Evolutionary conservation across 2,113 vertebrate genomes (phyloP).

Genomic region (Synchiropus splendidus): DNA sequence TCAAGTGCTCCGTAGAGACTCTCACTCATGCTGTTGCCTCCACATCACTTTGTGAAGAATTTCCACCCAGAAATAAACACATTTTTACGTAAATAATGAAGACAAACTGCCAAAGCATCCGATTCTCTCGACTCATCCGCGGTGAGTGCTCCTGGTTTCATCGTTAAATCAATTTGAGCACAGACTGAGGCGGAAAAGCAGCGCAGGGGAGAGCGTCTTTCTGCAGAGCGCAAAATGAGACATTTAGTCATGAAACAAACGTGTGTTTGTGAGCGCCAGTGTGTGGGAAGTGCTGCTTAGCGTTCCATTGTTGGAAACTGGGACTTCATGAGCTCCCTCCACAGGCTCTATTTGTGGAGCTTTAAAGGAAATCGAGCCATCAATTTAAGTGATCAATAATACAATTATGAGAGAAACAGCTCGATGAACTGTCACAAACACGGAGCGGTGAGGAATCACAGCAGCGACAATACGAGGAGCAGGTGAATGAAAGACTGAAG

Average conservation of each 20-base stretch:
- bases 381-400: slow-evolving; percentile 41
- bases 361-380: slow-evolving; percentile 36
- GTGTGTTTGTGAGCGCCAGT: slow-evolving; percentile 3
- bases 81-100: too few species aligned
- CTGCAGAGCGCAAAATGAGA: slow-evolving; percentile 38
- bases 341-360: slow-evolving; percentile 34
- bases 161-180: slow-evolving; percentile 29
- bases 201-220: slow-evolving; percentile 27
- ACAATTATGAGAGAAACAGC: slow-evolving; percentile 48
- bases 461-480: too few species aligned
- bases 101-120: too few species aligned
- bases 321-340: slow-evolving; percentile 34
- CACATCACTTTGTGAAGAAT: too few species aligned
- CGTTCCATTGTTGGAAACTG: slow-evolving; percentile 42
- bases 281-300: slow-evolving; percentile 36
- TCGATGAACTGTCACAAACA: slow-evolving; percentile 27
- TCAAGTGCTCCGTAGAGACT: too few species aligned
- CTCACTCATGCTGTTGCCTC: too few species aligned
- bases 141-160: too few species aligned
- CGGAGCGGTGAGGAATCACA: not conserved
- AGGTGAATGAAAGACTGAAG: too few species aligned
- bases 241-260: slow-evolving; percentile 15
- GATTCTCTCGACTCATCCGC: too few species aligned
- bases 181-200: slow-evolving; percentile 24
- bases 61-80: too few species aligned